Conservation (phyloP, 2,797 vertebrate species). For the Periparus ater region DNA sequence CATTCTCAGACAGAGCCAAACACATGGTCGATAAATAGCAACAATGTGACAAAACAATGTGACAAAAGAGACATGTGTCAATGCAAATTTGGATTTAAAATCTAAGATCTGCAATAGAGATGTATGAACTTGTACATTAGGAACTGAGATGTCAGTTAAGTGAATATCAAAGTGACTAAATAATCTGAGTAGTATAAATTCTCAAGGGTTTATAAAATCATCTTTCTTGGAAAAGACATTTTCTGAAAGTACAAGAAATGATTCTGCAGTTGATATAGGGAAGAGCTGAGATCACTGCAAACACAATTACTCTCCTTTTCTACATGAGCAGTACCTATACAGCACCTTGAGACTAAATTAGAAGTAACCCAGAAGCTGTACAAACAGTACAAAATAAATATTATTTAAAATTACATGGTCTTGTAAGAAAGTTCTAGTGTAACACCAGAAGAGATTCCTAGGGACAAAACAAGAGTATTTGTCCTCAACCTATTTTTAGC, state of each 20-base stretch:
- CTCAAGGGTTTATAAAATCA: not conserved
- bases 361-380: not conserved
- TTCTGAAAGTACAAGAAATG: accelerated
- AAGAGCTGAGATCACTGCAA: not conserved
- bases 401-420: not conserved
- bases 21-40: not conserved
- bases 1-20: not conserved
- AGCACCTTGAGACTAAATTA: not conserved
- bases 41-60: not conserved
- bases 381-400: not conserved
- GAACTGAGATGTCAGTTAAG: not conserved
- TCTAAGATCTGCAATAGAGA: not conserved
- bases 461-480: not conserved
- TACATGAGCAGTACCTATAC: not conserved
- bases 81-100: not conserved
- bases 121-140: not conserved
- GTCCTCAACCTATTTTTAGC: not conserved
- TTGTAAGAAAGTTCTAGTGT: not conserved
- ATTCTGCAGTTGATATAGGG: not conserved
- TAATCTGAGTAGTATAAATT: not conserved
- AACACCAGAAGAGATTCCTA: not conserved
- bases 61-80: not conserved
- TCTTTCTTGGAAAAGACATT: not conserved
- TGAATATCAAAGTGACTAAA: not conserved
- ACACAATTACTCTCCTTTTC: not conserved